These are phyloP conservation scores for Bombus breviceps DNA, from an alignment of 1,140 invertebrate genomes.

Conservation along the genomic window DNA sequence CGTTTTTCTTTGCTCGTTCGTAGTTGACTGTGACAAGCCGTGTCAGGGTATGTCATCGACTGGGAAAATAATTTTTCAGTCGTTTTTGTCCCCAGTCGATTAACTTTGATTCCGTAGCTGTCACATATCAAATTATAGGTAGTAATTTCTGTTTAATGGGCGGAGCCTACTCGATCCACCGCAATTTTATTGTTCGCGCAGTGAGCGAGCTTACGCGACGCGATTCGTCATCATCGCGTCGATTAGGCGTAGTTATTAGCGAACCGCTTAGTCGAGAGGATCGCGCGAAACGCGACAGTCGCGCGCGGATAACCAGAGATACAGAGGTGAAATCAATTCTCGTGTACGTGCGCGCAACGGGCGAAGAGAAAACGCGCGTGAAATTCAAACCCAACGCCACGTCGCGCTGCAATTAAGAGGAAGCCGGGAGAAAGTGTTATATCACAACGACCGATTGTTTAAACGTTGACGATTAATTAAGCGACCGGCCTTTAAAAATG, in stretches of 20 bases:
- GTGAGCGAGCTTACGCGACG: constrained; percentile 10
- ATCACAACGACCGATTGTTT: constrained; percentile 50
- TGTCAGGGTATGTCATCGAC: neutral
- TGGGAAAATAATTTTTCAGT: neutral
- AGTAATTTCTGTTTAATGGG: neutral
- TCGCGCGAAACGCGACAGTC: constrained; percentile 9
- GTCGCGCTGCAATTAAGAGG: constrained; percentile 32
- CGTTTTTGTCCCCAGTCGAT: neutral
- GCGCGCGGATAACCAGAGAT: constrained; percentile 34
- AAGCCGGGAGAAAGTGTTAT: constrained; percentile 53
- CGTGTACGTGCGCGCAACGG: neutral
- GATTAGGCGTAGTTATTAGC: constrained; percentile 33
- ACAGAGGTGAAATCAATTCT: constrained; percentile 60
- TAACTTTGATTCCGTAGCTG: neutral
- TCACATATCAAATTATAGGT: neutral
- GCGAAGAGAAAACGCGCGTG: constrained; percentile 52
- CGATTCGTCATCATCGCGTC: constrained; percentile 37
- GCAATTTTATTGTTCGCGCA: neutral
- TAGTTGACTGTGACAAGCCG: too few species aligned
- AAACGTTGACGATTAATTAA: constrained; percentile 42
- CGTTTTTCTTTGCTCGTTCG: neutral
- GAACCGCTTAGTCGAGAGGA: constrained; percentile 9
- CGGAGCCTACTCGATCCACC: neutral
- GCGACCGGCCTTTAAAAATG: neutral
- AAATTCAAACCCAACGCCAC: constrained; percentile 44